A percentile compares a stretch with the other conserved stretches of the same genome.
These are phyloP conservation scores for Adela reaumurella DNA, from an alignment of 2,888 invertebrate species.

Conservation along the genomic window DNA sequence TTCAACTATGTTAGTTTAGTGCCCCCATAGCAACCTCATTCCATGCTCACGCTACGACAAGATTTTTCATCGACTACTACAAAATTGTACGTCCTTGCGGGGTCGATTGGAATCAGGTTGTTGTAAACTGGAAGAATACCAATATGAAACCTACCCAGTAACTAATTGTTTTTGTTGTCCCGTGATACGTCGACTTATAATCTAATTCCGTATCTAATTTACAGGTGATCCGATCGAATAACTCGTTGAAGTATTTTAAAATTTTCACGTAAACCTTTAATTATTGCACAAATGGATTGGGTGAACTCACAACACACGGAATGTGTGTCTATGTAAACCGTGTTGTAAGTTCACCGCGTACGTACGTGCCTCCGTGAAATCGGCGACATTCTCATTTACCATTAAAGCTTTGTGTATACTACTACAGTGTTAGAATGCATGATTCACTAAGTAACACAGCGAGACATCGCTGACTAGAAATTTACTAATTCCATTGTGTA, in stretches of 20 bases:
- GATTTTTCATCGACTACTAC: too few species aligned
- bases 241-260: conserved; percentile 4
- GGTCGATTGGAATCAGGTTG: neutral
- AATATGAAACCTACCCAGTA: neutral
- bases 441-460: neutral
- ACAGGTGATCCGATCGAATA: conserved; percentile 39
- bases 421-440: neutral
- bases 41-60: neutral
- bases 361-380: neutral
- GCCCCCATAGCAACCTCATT: neutral
- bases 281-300: neutral
- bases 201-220: conserved; percentile 56
- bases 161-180: neutral
- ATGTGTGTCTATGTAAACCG: neutral
- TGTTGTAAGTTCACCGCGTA: neutral
- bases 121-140: neutral
- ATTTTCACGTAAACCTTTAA: neutral
- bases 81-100: too few species aligned
- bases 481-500: neutral
- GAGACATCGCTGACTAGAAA: neutral
- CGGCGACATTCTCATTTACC: neutral
- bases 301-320: neutral
- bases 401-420: neutral
- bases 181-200: conserved; percentile 9
- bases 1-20: neutral